A percentile compares a stretch with the other conserved stretches of the same genome.
Evolutionary conservation across 2,113 vertebrate genomes (phyloP).

Genomic region (Podilymbus podiceps): DNA sequence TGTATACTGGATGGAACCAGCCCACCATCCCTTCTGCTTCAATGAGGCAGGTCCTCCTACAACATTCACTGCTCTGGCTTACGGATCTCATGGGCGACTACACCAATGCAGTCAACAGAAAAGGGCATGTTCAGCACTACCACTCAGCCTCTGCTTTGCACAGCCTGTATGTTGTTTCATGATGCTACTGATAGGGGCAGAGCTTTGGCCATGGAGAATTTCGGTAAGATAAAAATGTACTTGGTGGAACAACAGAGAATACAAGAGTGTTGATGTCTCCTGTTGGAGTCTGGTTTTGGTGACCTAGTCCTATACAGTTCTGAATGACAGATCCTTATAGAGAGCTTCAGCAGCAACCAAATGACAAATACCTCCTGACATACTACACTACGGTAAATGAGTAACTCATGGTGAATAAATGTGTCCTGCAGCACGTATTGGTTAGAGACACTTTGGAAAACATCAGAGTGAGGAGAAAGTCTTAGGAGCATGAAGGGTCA

Average conservation of each 20-base stretch:
- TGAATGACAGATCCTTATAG: not conserved
- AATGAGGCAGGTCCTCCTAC: not conserved
- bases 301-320: not conserved
- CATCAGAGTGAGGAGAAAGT: not conserved
- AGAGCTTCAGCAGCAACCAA: not conserved
- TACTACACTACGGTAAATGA: not conserved
- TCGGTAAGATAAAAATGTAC: not conserved
- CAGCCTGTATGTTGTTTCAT: not conserved
- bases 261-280: not conserved
- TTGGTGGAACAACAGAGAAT: not conserved
- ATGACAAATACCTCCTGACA: not conserved
- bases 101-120: not conserved
- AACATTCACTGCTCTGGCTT: not conserved
- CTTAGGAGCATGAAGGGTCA: fast-evolving
- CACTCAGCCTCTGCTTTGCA: not conserved
- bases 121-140: not conserved
- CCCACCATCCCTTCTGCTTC: not conserved
- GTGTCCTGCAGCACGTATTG: not conserved
- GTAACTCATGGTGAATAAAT: not conserved
- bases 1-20: not conserved
- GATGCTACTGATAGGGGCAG: not conserved
- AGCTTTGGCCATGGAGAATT: not conserved
- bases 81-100: not conserved
- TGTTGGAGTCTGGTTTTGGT: not conserved
- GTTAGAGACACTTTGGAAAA: not conserved